phyloP scores from a whole-genome alignment of 2,797 vertebrate genomes.

The Lerista edwardsae region DNA sequence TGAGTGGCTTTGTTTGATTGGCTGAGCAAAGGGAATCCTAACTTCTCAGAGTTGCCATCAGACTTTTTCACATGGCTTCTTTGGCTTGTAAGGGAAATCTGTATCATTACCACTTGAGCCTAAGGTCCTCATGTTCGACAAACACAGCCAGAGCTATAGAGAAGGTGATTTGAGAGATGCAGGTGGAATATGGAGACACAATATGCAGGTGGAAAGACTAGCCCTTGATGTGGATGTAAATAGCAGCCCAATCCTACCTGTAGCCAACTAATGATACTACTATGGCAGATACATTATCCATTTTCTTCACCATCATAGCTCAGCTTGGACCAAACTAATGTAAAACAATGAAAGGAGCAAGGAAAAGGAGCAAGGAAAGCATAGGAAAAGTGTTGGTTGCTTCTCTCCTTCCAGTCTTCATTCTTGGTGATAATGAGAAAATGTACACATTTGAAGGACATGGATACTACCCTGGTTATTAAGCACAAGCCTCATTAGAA shows the following conservation, averaged over 20 bases:
- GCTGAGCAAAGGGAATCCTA: too few relatives aligned
- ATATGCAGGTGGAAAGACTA: not conserved
- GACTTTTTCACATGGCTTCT: slow-evolving; percentile 52
- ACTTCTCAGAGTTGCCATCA: slow-evolving; percentile 69
- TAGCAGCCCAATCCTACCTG: not conserved
- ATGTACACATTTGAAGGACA: too few relatives aligned
- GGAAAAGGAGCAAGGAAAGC: not conserved
- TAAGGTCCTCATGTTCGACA: not conserved
- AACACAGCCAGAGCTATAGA: not conserved
- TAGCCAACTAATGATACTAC: not conserved
- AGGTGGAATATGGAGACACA: too few relatives aligned
- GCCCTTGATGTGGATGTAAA: not conserved
- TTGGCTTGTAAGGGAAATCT: slow-evolving; percentile 30
- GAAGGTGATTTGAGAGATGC: slow-evolving; percentile 19
- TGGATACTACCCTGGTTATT: too few relatives aligned
- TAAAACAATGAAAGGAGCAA: not conserved
- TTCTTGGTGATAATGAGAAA: too few relatives aligned
- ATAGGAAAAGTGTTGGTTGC: not conserved
- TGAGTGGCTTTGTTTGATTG: slow-evolving; percentile 66
- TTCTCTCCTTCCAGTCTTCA: too few relatives aligned
- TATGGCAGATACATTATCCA: not conserved
- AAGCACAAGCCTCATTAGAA: too few relatives aligned
- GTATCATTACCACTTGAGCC: slow-evolving; percentile 32
- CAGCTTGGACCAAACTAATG: not conserved
- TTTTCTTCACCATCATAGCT: not conserved